Evolutionary conservation across 92 coral and sea anemone species (phyloP).

Genomic region (Umimayanthus kanabou): DNA sequence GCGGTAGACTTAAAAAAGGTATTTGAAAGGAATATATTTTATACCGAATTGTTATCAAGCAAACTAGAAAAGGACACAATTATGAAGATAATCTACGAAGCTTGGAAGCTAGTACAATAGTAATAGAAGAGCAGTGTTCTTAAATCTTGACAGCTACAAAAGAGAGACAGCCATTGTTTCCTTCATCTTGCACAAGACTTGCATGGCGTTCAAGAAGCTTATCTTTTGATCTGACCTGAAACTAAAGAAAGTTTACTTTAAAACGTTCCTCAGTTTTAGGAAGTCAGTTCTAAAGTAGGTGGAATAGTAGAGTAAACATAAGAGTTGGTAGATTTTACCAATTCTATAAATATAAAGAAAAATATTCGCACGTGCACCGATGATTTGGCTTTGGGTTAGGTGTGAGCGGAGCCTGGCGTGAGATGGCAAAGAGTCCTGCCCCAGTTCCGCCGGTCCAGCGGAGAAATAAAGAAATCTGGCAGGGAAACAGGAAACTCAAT

Average conservation of each 20-base stretch:
- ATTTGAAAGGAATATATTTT: not conserved
- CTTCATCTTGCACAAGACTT: not conserved
- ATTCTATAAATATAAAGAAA: not conserved
- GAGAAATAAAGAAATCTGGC: conserved; percentile 34
- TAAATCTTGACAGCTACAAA: not conserved
- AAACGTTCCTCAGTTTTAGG: not conserved
- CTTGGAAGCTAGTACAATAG: not conserved
- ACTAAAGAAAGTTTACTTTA: not conserved
- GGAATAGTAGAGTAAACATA: not conserved
- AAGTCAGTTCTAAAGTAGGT: not conserved
- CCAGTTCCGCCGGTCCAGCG: conserved; percentile 13
- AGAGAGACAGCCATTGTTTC: not conserved
- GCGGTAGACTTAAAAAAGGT: not conserved
- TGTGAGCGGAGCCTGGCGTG: conserved; percentile 5
- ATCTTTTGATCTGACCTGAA: not conserved
- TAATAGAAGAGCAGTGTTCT: not conserved
- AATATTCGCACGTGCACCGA: conserved; percentile 4
- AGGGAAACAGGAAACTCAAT: conserved; percentile 26
- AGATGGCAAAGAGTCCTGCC: not conserved
- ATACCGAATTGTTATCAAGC: too few species aligned
- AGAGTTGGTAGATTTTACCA: not conserved
- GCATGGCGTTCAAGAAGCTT: not conserved
- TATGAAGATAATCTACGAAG: too few species aligned
- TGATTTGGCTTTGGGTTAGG: not conserved
- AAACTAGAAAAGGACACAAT: not conserved